These are phyloP conservation scores for Clarias pachynema DNA, from an alignment of 2,797 vertebrate species.

Conservation along the genomic window DNA sequence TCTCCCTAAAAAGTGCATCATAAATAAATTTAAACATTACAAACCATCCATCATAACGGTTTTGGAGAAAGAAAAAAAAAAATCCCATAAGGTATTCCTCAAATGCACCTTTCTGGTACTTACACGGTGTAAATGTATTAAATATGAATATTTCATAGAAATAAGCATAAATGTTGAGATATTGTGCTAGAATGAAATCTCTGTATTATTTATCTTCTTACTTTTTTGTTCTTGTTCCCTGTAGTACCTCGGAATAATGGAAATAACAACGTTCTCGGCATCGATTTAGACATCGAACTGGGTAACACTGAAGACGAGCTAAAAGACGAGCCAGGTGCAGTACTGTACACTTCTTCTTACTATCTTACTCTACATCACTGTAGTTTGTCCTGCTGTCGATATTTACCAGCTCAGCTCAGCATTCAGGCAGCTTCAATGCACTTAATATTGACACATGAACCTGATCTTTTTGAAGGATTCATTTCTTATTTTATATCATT, in stretches of 20 bases:
- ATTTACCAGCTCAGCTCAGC: not conserved
- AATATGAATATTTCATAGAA: conserved; percentile 1
- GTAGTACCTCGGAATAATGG: conserved; percentile 89
- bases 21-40: conserved; percentile 3
- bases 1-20: not conserved
- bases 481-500: not conserved
- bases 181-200: not conserved
- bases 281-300: conserved; percentile 88
- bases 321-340: conserved; percentile 88
- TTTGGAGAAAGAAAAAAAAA: not conserved
- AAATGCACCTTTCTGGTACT: not conserved
- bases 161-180: not conserved
- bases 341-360: not conserved
- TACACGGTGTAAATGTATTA: not conserved
- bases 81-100: not conserved
- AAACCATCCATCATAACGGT: not conserved
- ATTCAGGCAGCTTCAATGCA: not conserved
- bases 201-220: not conserved
- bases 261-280: conserved; percentile 82
- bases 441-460: not conserved
- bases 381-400: not conserved
- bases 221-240: conserved; percentile 35
- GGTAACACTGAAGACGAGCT: conserved; percentile 90
- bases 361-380: not conserved
- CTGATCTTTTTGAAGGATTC: not conserved